A percentile compares a stretch with the other conserved stretches of the same genome.
Evolutionary conservation across 2,888 invertebrate species (phyloP).

Genomic region (Lutraria lutraria): DNA sequence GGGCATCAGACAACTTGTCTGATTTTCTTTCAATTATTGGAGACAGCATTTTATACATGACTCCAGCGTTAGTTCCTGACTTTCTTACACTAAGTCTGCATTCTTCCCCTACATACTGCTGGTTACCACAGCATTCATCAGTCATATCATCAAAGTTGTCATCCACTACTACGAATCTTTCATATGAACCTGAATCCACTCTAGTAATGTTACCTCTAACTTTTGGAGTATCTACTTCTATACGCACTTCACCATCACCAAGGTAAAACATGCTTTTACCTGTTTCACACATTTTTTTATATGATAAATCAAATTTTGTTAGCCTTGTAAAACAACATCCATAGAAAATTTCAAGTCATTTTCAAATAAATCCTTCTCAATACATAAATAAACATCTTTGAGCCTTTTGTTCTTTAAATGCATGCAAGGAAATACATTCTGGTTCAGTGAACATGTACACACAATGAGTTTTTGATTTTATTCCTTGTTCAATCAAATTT

Average conservation of each 20-base stretch:
- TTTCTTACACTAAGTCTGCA: neutral
- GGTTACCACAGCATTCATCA: neutral
- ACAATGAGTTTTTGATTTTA: too few relatives aligned
- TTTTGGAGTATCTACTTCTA: neutral
- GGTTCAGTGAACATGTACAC: too few relatives aligned
- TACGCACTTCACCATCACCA: neutral
- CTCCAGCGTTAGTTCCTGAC: neutral
- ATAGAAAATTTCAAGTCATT: too few relatives aligned
- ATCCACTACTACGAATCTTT: slow-evolving; percentile 43
- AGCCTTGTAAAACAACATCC: too few relatives aligned
- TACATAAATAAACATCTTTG: too few relatives aligned
- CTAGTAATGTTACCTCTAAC: neutral
- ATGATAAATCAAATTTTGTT: neutral
- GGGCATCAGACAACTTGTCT: neutral
- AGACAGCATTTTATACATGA: neutral
- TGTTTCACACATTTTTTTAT: neutral
- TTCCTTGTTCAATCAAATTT: too few relatives aligned
- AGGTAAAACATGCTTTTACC: slow-evolving; percentile 18
- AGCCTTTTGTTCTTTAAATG: too few relatives aligned
- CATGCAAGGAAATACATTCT: too few relatives aligned
- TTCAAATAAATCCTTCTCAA: too few relatives aligned
- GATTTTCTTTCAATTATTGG: slow-evolving; percentile 34
- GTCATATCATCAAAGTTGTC: neutral
- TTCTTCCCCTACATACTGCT: neutral
- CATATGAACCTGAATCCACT: slow-evolving; percentile 14